phyloP scores from a whole-genome alignment of 2,797 vertebrate genomes.

The Lagodon rhomboides region DNA sequence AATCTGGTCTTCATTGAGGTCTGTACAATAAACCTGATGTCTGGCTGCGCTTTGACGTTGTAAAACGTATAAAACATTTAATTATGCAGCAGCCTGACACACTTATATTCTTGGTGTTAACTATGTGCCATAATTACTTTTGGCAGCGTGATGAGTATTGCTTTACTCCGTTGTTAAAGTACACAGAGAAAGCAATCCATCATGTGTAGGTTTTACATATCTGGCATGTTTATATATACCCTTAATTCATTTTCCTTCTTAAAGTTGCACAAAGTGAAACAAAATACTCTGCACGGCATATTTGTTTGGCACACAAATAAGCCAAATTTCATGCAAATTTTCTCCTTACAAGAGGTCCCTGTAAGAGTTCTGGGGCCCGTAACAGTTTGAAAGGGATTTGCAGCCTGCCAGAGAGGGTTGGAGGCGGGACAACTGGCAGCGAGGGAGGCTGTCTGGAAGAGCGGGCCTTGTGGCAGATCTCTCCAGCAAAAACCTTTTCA shows the following conservation, averaged over 20 bases:
- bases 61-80: constrained; percentile 56
- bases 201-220: constrained; percentile 54
- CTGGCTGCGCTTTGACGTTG: constrained; percentile 44
- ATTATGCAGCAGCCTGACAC: constrained; percentile 43
- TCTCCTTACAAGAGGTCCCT: constrained; percentile 57
- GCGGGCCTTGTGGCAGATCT: constrained; percentile 44
- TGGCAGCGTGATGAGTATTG: constrained; percentile 49
- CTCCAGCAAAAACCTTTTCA: constrained; percentile 72
- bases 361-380: constrained; percentile 49
- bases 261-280: constrained; percentile 47
- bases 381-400: constrained; percentile 55
- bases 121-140: constrained; percentile 45
- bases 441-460: constrained; percentile 60
- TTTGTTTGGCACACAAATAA: constrained; percentile 56
- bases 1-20: constrained; percentile 63
- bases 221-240: constrained; percentile 42
- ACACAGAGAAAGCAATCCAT: constrained; percentile 40
- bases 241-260: constrained; percentile 54
- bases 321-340: constrained; percentile 70
- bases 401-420: constrained; percentile 63
- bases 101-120: constrained; percentile 53
- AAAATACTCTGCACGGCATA: constrained; percentile 46
- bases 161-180: constrained; percentile 48
- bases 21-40: constrained; percentile 44
- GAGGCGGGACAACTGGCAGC: constrained; percentile 72